These are phyloP conservation scores for Caenorhabditis virilis DNA, from an alignment of 2,888 invertebrate genomes.

Conservation along the genomic window DNA sequence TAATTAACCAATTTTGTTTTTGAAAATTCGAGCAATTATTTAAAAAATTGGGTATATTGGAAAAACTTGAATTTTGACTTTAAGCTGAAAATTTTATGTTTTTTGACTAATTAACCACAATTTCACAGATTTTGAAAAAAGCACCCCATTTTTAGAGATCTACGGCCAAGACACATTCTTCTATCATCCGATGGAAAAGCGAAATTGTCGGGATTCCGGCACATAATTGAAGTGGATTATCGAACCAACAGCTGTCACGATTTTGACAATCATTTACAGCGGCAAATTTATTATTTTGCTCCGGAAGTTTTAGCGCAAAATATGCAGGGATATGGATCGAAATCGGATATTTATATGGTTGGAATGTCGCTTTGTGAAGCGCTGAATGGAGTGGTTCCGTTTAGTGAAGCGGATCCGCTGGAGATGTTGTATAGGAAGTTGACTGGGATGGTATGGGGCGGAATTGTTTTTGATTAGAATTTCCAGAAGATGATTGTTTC, in stretches of 20 bases:
- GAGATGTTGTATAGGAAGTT: slow-evolving; percentile 80
- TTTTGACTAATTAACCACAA: too few species aligned
- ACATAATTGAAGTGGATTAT: slow-evolving; percentile 25
- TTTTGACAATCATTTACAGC: slow-evolving; percentile 78
- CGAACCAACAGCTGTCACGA: slow-evolving; percentile 72
- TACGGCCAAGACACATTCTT: slow-evolving; percentile 45
- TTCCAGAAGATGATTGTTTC: too few species aligned
- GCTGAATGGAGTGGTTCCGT: slow-evolving; percentile 85
- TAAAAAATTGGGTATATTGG: too few species aligned
- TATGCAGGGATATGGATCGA: slow-evolving; percentile 83
- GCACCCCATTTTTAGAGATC: too few species aligned
- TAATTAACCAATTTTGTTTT: too few species aligned
- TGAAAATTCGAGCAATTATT: too few species aligned
- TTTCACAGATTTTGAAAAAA: too few species aligned
- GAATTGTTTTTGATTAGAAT: too few species aligned
- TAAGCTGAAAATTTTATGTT: too few species aligned
- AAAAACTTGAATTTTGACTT: not conserved
- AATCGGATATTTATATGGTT: slow-evolving; percentile 87
- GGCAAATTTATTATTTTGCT: slow-evolving; percentile 86
- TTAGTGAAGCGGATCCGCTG: slow-evolving; percentile 79
- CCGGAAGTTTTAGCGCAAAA: slow-evolving; percentile 90
- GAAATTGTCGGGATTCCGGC: slow-evolving; percentile 45
- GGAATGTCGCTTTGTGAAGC: slow-evolving; percentile 87
- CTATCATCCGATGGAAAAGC: slow-evolving; percentile 35
- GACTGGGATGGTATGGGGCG: too few species aligned